A percentile compares a stretch with the other conserved stretches of the same genome.
Evolutionary conservation across 2,113 vertebrate species (phyloP).

Genomic region (Caranx ignobilis): DNA sequence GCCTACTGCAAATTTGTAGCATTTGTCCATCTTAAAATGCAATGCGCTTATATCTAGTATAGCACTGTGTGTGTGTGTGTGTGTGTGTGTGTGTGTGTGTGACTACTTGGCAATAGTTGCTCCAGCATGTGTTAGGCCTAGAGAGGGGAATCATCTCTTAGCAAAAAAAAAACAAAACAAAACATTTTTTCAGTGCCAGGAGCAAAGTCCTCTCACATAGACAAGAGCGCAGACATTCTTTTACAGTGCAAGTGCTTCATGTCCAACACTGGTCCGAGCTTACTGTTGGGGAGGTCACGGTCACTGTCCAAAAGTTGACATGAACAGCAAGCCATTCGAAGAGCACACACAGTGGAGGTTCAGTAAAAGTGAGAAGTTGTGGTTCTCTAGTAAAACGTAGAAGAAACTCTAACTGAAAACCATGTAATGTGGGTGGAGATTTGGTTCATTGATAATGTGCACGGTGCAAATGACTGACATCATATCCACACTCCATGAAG

Average conservation of each 20-base stretch:
- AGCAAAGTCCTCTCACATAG: constrained; percentile 34
- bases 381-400: constrained; percentile 28
- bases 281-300: constrained; percentile 12
- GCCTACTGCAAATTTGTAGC: constrained; percentile 14
- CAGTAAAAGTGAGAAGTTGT: background rate
- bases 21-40: constrained; percentile 28
- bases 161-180: background rate
- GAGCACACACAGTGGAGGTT: background rate
- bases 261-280: constrained; percentile 15
- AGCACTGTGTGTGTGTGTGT: constrained; percentile 28
- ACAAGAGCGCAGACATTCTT: constrained; percentile 22
- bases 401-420: constrained; percentile 30
- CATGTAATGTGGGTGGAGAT: constrained; percentile 17
- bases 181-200: constrained; percentile 3
- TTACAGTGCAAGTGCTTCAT: constrained; percentile 13
- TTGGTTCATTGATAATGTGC: constrained; percentile 33
- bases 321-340: background rate
- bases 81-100: constrained; percentile 23
- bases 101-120: constrained; percentile 62
- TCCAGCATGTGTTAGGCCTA: constrained; percentile 13
- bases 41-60: constrained; percentile 11
- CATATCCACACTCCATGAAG: constrained; percentile 1
- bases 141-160: constrained; percentile 22
- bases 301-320: background rate
- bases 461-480: constrained; percentile 45